Conservation (phyloP, 2,888 invertebrate species). For the Pocota personata region DNA sequence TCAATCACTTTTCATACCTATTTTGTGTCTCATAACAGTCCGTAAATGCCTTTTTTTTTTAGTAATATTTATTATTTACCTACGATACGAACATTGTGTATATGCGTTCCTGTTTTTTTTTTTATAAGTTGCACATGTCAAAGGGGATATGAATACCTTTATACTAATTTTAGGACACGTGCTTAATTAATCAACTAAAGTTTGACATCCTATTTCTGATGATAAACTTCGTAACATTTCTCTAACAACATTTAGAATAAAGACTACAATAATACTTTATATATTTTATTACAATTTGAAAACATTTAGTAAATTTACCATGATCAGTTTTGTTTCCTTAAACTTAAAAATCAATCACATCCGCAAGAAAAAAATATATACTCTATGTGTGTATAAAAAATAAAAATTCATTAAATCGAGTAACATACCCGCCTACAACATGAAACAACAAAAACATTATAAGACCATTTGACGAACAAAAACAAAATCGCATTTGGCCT, state of each 20-base stretch:
- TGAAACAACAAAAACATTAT: not conserved
- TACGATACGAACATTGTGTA: too few species aligned
- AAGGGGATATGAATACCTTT: too few species aligned
- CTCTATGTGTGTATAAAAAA: not conserved
- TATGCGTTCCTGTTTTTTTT: too few species aligned
- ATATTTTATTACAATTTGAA: not conserved
- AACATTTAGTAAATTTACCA: not conserved
- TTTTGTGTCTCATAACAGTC: too few species aligned
- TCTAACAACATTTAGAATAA: not conserved
- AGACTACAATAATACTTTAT: not conserved
- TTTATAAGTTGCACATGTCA: too few species aligned
- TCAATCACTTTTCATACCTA: too few species aligned
- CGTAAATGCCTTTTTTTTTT: too few species aligned
- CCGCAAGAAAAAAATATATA: not conserved
- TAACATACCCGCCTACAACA: not conserved
- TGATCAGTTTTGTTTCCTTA: not conserved
- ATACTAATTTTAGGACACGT: too few species aligned
- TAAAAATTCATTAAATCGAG: not conserved
- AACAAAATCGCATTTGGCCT: not conserved
- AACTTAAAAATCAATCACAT: not conserved
- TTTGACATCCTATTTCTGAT: too few species aligned
- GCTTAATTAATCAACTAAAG: too few species aligned
- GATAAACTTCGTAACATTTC: too few species aligned
- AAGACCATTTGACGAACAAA: not conserved
- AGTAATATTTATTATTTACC: too few species aligned